Conservation (phyloP, 1,140 invertebrate genomes). For the Tetraneura akinire region DNA sequence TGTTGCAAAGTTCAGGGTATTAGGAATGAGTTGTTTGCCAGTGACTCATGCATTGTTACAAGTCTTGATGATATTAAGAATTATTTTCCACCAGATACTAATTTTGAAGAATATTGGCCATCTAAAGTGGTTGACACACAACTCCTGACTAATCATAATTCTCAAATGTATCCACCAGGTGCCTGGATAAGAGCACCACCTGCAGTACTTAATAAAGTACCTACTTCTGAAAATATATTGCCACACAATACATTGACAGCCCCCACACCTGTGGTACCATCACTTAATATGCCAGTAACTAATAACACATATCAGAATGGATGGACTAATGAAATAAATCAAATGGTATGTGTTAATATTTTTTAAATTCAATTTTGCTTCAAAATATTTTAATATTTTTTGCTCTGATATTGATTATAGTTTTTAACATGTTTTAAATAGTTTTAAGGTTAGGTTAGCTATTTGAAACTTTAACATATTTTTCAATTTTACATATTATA, state of each 20-base stretch:
- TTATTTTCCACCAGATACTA: conserved; percentile 84
- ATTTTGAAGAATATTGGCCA: conserved; percentile 90
- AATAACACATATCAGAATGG: conserved; percentile 27
- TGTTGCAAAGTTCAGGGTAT: conserved; percentile 93
- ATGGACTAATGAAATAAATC: conserved; percentile 29
- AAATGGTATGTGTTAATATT: conserved; percentile 27
- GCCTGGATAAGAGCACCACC: conserved; percentile 55
- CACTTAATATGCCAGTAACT: not conserved
- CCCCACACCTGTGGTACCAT: not conserved
- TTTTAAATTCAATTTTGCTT: not conserved
- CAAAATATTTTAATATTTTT: too few relatives aligned
- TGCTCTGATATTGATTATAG: too few relatives aligned
- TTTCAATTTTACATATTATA: too few relatives aligned
- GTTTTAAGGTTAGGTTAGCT: too few relatives aligned
- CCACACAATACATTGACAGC: not conserved
- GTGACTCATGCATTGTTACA: conserved; percentile 84
- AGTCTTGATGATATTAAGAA: conserved; percentile 86
- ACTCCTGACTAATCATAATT: conserved; percentile 64
- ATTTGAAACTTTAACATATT: too few relatives aligned
- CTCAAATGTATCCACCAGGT: conserved; percentile 18
- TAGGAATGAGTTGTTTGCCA: conserved; percentile 84
- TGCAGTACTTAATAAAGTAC: conserved; percentile 37
- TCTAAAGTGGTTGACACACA: conserved; percentile 79
- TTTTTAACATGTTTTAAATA: too few relatives aligned
- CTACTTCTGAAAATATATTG: conserved; percentile 36